Evolutionary conservation across 2,113 vertebrate species (phyloP).

Genomic region (Percina caprodes): DNA sequence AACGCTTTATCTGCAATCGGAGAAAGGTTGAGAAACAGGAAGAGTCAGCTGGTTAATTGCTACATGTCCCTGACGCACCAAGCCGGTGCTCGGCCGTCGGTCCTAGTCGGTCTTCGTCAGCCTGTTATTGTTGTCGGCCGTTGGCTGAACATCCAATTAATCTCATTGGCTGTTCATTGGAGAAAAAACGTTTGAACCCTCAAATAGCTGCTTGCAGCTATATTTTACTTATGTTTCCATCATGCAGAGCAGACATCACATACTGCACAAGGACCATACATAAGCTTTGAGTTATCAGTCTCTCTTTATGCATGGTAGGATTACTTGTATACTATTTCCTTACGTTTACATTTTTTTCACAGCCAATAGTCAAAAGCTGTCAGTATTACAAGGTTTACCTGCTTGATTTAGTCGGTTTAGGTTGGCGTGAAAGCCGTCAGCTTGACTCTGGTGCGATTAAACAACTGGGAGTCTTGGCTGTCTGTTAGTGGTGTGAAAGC

Average conservation of each 20-base stretch:
- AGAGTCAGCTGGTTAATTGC: conserved; percentile 54
- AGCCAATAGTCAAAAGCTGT: neutral
- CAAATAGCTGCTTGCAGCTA: too few species aligned
- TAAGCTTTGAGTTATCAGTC: neutral
- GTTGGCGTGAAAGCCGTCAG: neutral
- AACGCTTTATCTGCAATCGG: conserved; percentile 50
- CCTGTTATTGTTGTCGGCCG: too few species aligned
- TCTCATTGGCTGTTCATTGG: too few species aligned
- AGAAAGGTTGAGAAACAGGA: conserved; percentile 32
- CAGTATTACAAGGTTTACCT: neutral
- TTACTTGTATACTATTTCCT: neutral
- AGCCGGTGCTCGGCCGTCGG: too few species aligned
- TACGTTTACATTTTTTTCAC: neutral
- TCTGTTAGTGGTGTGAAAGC: neutral
- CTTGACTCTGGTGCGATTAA: neutral
- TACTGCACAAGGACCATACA: neutral
- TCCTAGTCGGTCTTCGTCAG: too few species aligned
- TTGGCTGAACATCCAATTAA: too few species aligned
- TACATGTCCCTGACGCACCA: neutral
- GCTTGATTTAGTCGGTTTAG: neutral
- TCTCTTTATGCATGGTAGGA: neutral
- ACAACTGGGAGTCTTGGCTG: neutral
- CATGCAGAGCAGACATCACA: neutral
- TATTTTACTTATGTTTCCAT: neutral
- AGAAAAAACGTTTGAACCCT: too few species aligned